Evolutionary conservation across 2,888 invertebrate genomes (phyloP).

Genomic region (Drosophila helvetica): DNA sequence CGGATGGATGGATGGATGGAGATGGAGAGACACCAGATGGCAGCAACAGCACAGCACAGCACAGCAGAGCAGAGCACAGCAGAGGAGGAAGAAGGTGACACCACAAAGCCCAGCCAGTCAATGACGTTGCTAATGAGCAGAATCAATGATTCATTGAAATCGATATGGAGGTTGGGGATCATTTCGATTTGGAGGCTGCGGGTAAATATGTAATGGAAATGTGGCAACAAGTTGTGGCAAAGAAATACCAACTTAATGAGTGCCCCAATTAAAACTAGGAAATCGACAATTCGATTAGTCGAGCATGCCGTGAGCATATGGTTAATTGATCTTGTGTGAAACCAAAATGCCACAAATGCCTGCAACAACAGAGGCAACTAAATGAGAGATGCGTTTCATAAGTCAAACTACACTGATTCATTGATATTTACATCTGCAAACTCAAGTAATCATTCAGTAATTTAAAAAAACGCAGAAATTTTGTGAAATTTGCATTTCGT

Average conservation of each 20-base stretch:
- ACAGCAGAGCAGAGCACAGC: no score
- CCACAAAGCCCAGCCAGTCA: conserved; percentile 13
- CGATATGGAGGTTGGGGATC: conserved; percentile 32
- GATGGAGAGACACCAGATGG: not conserved
- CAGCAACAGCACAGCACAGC: not conserved
- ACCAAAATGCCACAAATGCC: no score
- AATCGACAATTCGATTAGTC: conserved; percentile 1
- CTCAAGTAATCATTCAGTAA: no score
- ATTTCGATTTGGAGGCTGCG: not conserved
- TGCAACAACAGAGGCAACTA: no score
- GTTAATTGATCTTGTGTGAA: not conserved
- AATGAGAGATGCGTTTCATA: not conserved
- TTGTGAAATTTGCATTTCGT: no score
- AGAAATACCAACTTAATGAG: not conserved
- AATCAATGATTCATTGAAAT: conserved; percentile 52
- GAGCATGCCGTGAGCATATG: not conserved
- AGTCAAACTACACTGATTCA: no score
- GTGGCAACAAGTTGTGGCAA: not conserved
- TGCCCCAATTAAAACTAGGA: not conserved
- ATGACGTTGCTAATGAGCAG: conserved; percentile 62
- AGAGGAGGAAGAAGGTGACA: conserved; percentile 9
- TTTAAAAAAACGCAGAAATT: no score
- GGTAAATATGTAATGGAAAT: not conserved
- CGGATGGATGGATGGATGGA: not conserved
- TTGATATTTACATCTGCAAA: no score